phyloP scores from a whole-genome alignment of 2,888 invertebrate genomes.

The Megastigmus dorsalis region DNA sequence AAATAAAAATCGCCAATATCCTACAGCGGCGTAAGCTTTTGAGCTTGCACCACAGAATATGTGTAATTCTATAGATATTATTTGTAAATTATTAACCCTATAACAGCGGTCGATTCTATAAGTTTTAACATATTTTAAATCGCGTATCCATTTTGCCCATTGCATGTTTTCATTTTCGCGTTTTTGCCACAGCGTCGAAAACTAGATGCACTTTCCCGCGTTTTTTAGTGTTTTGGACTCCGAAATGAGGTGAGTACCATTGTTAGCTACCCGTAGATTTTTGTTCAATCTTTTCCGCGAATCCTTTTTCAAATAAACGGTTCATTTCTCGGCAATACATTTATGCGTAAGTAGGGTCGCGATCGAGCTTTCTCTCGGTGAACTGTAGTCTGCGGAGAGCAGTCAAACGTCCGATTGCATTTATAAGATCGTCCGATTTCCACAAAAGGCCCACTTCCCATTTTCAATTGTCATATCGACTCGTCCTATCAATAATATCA shows the following conservation, averaged over 20 bases:
- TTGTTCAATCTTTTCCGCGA: not conserved
- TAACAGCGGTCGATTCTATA: not conserved
- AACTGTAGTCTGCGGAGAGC: not conserved
- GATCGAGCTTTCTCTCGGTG: not conserved
- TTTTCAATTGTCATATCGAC: too few species aligned
- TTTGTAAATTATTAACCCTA: not conserved
- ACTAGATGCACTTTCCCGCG: not conserved
- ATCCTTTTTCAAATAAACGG: not conserved
- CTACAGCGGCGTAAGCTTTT: not conserved
- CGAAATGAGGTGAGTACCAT: not conserved
- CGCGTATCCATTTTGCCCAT: not conserved
- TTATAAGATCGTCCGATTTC: not conserved
- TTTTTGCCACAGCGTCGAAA: not conserved
- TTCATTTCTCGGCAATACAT: not conserved
- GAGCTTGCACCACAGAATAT: not conserved
- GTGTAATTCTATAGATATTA: not conserved
- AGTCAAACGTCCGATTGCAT: not conserved
- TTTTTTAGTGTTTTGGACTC: not conserved
- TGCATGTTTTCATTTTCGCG: not conserved
- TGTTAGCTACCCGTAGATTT: not conserved
- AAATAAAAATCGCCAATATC: not conserved
- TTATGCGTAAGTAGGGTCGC: not conserved
- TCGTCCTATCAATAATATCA: too few species aligned
- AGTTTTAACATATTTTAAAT: not conserved
- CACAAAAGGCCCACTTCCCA: slow-evolving; percentile 15